These are phyloP conservation scores for Hartigia nigra DNA, from an alignment of 2,888 invertebrate species.

Conservation along the genomic window DNA sequence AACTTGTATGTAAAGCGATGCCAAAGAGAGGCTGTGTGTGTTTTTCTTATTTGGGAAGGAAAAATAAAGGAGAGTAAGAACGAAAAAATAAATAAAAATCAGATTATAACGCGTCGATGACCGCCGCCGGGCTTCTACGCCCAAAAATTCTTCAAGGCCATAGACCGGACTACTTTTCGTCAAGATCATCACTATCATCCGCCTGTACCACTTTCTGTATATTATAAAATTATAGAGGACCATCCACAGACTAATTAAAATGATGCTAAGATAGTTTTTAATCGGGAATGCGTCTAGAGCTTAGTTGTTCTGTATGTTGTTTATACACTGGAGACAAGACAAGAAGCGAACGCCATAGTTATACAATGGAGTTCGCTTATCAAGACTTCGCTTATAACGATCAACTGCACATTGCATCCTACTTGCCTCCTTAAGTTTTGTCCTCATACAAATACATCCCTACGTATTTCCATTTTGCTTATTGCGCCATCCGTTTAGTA, in stretches of 20 bases:
- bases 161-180: constrained; percentile 39
- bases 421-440: no score
- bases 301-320: not conserved
- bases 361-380: no score
- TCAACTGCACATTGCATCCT: no score
- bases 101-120: not conserved
- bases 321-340: no score
- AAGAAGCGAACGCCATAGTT: no score
- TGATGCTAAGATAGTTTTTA: not conserved
- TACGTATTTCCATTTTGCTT: no score
- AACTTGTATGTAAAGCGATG: not conserved
- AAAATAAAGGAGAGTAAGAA: not conserved
- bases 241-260: not conserved
- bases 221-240: not conserved
- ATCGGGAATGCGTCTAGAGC: not conserved
- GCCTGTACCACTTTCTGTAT: not conserved
- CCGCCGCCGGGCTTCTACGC: constrained; percentile 27
- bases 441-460: no score
- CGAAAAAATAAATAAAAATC: not conserved
- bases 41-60: not conserved
- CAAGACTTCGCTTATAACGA: no score
- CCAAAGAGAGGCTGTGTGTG: not conserved
- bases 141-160: constrained; percentile 34
- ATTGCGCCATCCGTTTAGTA: no score
- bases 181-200: constrained; percentile 8